Conservation (phyloP, 37 sponge, comb jelly and placozoan species). For the Petrosia ficiformis region DNA sequence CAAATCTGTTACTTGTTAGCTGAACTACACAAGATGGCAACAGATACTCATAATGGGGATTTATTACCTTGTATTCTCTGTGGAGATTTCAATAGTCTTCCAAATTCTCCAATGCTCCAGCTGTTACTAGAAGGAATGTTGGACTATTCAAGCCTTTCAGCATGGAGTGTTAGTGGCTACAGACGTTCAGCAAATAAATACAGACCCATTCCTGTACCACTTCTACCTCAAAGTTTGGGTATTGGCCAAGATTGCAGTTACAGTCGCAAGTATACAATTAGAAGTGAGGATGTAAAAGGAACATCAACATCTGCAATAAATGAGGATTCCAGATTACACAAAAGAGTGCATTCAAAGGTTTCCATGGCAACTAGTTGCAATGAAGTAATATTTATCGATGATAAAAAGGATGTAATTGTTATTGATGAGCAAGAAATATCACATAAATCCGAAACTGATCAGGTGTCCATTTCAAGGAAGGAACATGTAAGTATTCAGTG, state of each 20-base stretch:
- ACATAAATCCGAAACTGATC: not conserved
- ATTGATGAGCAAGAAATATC: not conserved
- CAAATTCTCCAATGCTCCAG: slow-evolving; percentile 64
- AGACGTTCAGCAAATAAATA: not conserved
- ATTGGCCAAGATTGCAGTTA: slow-evolving; percentile 63
- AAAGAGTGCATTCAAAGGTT: not conserved
- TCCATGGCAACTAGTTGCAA: not conserved
- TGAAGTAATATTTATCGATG: no score
- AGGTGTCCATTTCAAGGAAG: not conserved
- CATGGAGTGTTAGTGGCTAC: slow-evolving; percentile 69
- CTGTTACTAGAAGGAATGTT: slow-evolving; percentile 64
- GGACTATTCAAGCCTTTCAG: slow-evolving; percentile 62
- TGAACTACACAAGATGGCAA: slow-evolving; percentile 68
- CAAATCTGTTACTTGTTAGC: slow-evolving; percentile 82
- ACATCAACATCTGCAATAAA: not conserved
- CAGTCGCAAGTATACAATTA: no score
- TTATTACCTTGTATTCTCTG: slow-evolving; percentile 57
- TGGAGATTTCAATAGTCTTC: slow-evolving; percentile 89
- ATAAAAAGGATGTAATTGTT: no score
- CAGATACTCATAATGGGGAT: slow-evolving; percentile 6
- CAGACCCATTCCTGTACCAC: slow-evolving; percentile 57
- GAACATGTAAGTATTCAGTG: not conserved
- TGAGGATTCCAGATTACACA: not conserved
- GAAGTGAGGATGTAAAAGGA: not conserved
- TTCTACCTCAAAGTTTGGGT: slow-evolving; percentile 38